Evolutionary conservation across 2,113 vertebrate genomes (phyloP), one percentile per base, ranked within the genome.

Genomic region (Sinocyclocheilus rhinocerous): DNA sequence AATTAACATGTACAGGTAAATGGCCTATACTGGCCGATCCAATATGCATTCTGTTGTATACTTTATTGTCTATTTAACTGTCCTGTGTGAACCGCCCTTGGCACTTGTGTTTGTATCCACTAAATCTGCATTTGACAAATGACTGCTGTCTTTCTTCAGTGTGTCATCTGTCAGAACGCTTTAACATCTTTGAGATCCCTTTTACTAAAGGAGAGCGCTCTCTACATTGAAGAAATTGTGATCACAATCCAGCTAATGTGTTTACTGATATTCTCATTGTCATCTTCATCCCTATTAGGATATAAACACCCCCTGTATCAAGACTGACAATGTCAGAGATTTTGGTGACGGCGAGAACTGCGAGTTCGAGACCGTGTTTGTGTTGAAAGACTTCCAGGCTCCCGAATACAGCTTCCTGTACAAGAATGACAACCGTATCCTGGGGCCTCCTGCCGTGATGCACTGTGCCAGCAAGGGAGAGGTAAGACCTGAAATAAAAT

Each of bases 381-480:
- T 99, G 85, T 93, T 99, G 15, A 88, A 90, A 55, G 95, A 98
- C 90, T 99, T 99, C 85, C 92, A 97, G 85, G 93, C 94, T 86
- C 89, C 96, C 4, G 75, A 96, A 79, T 98, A 97, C 81, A 93
- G 29, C 87, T 95, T 95, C 67, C 95, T 99, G 81, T 94, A 96
- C 92, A 97, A 96, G 89, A 93, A 92, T 0, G 97, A 98, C 4
- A 96, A 94, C 91, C 95, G 98, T 81, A 95, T 99, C 29, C 48
- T 99, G 8, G 98, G 98, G 1, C 98, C 98, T 15, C 96, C 98
- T 1, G 94, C 99, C 5, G 89, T 99, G 36, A 92, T 98, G 89
- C 95, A 93, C 78, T 99, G 96, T 91, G 97, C 96, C 2, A 93
- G 92, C 0, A 97, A 92, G 89, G 94, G 94, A 86, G 97, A 97